phyloP scores from a whole-genome alignment of 2,113 vertebrate genomes.

The Calyptomena viridis region DNA sequence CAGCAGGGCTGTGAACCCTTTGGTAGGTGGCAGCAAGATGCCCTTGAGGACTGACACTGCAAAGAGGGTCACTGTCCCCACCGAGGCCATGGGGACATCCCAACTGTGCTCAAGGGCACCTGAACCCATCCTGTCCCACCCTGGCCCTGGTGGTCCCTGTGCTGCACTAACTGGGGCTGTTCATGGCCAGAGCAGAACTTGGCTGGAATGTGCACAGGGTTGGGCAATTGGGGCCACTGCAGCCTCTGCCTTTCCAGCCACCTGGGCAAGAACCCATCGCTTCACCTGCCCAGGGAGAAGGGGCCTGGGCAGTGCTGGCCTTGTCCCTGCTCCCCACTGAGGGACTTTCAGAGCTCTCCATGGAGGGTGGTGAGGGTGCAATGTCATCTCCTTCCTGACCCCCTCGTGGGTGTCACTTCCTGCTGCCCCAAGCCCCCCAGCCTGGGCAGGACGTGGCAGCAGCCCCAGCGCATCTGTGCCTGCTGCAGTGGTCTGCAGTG shows the following conservation, averaged over 20 bases:
- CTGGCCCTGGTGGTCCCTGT: accelerated
- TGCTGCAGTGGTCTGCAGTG: accelerated
- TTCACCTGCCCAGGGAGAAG: background rate
- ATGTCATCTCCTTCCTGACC: background rate
- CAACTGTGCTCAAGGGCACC: background rate
- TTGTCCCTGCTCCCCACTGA: accelerated
- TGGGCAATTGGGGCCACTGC: background rate
- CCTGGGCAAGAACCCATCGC: accelerated
- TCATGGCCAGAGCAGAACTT: background rate
- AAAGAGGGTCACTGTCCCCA: background rate
- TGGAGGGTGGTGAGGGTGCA: background rate
- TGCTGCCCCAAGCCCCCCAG: accelerated
- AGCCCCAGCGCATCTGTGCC: background rate
- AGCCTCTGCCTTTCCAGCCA: background rate
- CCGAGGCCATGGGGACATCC: accelerated
- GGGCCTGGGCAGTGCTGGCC: background rate
- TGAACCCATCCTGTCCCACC: accelerated
- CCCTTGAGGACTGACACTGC: accelerated
- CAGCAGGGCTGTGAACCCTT: background rate
- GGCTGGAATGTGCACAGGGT: background rate
- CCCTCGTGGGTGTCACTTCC: background rate
- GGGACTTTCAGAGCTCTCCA: accelerated
- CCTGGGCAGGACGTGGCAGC: background rate
- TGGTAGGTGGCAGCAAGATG: background rate
- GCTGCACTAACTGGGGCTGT: background rate